Percentiles rank a stretch among this genome's conserved stretches.
phyloP scores from a whole-genome alignment of 2,888 invertebrate species.

The Lissocephala sabroskyi region DNA sequence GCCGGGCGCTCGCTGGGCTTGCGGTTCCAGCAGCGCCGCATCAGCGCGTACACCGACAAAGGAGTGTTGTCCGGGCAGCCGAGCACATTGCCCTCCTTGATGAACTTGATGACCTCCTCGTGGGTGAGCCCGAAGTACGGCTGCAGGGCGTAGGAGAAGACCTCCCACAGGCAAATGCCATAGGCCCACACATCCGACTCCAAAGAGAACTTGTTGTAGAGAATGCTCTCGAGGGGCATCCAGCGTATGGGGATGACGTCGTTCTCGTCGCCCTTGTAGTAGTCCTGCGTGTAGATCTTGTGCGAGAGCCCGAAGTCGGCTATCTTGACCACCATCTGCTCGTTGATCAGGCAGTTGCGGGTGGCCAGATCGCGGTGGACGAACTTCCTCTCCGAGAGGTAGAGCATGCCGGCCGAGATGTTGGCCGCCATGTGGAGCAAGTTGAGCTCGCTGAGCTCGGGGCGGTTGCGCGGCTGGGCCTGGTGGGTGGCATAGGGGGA shows the following conservation, averaged over 20 bases:
- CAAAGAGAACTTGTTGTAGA: constrained; percentile 96
- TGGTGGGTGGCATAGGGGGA: constrained; percentile 86
- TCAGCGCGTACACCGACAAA: constrained; percentile 87
- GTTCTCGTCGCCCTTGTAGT: constrained; percentile 95
- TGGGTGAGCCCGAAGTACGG: constrained; percentile 98
- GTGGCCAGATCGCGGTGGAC: constrained; percentile 97
- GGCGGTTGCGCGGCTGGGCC: constrained; percentile 60
- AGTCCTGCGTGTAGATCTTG: constrained; percentile 95
- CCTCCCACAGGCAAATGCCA: constrained; percentile 97
- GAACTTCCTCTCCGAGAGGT: constrained; percentile 93
- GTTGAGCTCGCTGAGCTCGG: constrained; percentile 83
- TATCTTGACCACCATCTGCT: constrained; percentile 95
- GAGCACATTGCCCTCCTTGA: constrained; percentile 93
- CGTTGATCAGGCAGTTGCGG: constrained; percentile 94
- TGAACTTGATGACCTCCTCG: constrained; percentile 94
- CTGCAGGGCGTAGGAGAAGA: constrained; percentile 95
- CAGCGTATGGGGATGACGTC: constrained; percentile 97
- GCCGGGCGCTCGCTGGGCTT: constrained; percentile 89
- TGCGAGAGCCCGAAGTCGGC: constrained; percentile 97
- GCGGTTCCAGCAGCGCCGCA: constrained; percentile 94
- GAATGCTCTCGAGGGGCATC: constrained; percentile 98
- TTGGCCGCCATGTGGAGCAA: constrained; percentile 89
- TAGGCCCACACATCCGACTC: constrained; percentile 99
- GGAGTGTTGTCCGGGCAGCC: constrained; percentile 94
- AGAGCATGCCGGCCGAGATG: constrained; percentile 95